Base-by-base conservation (phyloP, 2,888 invertebrate species). In the Dynastes hyllus region DNA sequence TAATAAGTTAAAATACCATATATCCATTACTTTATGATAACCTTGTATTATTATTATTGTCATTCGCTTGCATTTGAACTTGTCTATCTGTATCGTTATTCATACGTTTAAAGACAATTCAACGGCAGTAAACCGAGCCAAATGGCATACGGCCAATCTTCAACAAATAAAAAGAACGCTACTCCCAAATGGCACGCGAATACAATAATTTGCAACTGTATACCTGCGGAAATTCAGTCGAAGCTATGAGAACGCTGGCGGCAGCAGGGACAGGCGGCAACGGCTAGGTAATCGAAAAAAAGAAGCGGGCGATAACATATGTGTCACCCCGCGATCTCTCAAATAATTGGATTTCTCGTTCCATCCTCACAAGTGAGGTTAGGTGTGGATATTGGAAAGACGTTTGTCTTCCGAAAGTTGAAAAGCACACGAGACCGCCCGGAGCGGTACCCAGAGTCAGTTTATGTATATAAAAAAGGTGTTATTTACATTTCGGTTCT, bases 301-400 rank as follows among this genome's bases (percentile, higher is more conserved):
- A 45, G 45, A 70, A 27, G 32, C 13, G 71, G 16, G 37, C 71
- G 55, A 71, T 71, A 71, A 53, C 71, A 50, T 32, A 71, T 55
- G 55, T 55, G 71, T 71, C 71, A 71, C 16, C 53, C 71, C 32
- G 32, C 32, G 71, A 55, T 71, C 71, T 71, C 32, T 0, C 71
- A 55, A 55, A 55, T 71, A 71, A 71, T 71, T 71, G 71, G 71
- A 71, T 55, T 71, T 71, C 37, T 71, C 71, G 8, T 53, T 13
- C 71, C 32, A 16, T 29, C 37, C 32, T 32, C 6, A n/a, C 6
- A 9, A 37, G 32, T 32, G 11, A 45, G 45, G 45, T 45, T 45
- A 45, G 45, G 45, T 45, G 53, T 53, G 55, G 55, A 55, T 55
- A 55, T 71, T 16, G 71, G 71, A 71, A 71, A 71, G 71, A 71